A percentile compares a stretch with the other conserved stretches of the same genome.
Evolutionary conservation across 2,113 vertebrate genomes (phyloP).

Genomic region (Sakesphorus luctuosus): DNA sequence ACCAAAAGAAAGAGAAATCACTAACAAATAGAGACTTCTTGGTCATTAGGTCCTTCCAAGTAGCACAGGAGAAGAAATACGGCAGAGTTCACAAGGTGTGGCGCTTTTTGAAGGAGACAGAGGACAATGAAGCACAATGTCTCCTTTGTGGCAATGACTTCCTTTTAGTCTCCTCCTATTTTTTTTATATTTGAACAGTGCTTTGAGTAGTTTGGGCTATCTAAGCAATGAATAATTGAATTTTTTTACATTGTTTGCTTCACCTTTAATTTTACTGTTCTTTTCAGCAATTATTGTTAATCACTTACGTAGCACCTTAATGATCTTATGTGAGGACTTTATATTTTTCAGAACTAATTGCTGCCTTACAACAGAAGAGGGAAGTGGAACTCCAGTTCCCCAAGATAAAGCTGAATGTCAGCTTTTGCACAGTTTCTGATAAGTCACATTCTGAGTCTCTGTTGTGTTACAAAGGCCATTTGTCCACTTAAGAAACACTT

Average conservation of each 20-base stretch:
- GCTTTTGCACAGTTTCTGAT: background rate
- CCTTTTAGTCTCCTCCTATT: background rate
- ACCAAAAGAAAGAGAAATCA: background rate
- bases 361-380: background rate
- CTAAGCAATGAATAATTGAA: background rate
- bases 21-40: background rate
- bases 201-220: background rate
- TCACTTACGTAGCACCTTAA: background rate
- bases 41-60: background rate
- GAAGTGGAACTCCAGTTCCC: background rate
- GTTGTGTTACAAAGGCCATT: background rate
- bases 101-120: background rate
- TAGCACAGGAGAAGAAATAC: background rate
- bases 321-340: background rate
- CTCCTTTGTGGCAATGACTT: background rate
- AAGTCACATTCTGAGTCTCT: background rate
- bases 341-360: background rate
- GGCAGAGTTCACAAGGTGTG: background rate
- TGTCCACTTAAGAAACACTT: conserved; percentile 20
- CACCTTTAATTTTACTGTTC: background rate
- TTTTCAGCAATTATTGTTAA: background rate
- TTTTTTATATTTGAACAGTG: background rate
- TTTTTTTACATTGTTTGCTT: background rate
- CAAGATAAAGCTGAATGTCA: background rate
- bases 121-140: background rate